Evolutionary conservation across 2,797 vertebrate species (phyloP).

Genomic region (Acrossocheilus fasciatus): DNA sequence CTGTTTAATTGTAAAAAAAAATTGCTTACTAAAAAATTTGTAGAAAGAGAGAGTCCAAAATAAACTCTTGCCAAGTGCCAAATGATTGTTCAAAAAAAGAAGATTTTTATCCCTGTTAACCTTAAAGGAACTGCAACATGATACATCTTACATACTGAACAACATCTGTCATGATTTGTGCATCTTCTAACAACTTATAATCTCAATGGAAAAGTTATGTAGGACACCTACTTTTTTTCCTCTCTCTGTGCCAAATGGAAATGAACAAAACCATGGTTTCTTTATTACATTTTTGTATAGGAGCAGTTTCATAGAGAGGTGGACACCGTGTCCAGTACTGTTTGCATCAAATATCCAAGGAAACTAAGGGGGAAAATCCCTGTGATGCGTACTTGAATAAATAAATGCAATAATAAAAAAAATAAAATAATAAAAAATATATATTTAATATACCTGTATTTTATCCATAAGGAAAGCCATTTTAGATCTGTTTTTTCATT

Average conservation of each 20-base stretch:
- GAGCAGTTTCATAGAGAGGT: not conserved
- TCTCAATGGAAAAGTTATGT: conserved; percentile 1
- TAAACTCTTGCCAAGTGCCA: too few relatives aligned
- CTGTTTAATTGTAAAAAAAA: not conserved
- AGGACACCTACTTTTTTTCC: not conserved
- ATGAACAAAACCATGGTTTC: not conserved
- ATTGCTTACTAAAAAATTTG: not conserved
- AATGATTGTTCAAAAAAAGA: not conserved
- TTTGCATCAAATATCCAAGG: not conserved
- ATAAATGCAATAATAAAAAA: not conserved
- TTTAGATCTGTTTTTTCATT: too few relatives aligned
- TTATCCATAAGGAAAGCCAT: too few relatives aligned
- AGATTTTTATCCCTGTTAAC: not conserved
- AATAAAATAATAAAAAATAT: not conserved
- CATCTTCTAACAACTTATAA: not conserved
- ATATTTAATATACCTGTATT: too few relatives aligned
- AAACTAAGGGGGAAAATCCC: not conserved
- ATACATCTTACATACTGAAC: not conserved
- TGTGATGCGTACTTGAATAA: not conserved
- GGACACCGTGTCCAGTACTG: not conserved
- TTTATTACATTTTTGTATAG: not conserved
- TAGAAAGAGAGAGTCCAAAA: not conserved
- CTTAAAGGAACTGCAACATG: not conserved
- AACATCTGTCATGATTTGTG: not conserved
- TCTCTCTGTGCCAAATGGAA: not conserved